Evolutionary conservation across 1,140 invertebrate genomes (phyloP), one percentile per base, ranked within the genome.

Genomic region (Drosophila leontia): DNA sequence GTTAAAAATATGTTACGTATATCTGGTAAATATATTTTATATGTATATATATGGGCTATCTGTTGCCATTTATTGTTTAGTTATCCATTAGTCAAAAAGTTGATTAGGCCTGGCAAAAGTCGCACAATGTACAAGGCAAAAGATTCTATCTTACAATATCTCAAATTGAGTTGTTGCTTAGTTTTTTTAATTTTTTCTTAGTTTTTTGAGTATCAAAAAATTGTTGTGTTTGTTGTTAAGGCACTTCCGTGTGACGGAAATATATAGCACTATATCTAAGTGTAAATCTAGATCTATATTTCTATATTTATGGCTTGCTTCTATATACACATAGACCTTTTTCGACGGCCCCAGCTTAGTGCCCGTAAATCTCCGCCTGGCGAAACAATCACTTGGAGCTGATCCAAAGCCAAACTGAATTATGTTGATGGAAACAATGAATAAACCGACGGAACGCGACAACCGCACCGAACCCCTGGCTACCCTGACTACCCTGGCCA

Each of bases 191-290:
- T 45, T 45, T 13, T 32, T 44, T 53, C 7, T 35, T 53, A 17
- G 26, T 17, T 51, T 64, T 19, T 60, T 26, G 55, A 65, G 71
- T 88, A 87, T 87, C 55, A 82, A 86, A 86, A 88, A 85, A 84
- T 58, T 62, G 61, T 87, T 69, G 50, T 56, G 50, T 77, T 75
- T 60, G 59, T 78, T 78, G 42, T 17, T 92, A 92, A 92, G 91
- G 91, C 91, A 92, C 91, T 91, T 92, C 91, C 91, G 88, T 92
- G 91, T 92, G 91, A 92, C 91, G 91, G 91, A 92, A 92, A 92
- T 92, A 91, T 92, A 79, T 77, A 72, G 68, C 69, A 60, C 82
- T 85, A 84, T 69, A 81, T 69, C 78, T 88, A 88, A 41, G 39
- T 70, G 60, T 77, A 80, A 62, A 82, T 74, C 55, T 70, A 61